Evolutionary conservation across 2,797 vertebrate genomes (phyloP), one percentile per base, ranked within the genome.

Genomic region (Microtus agrestis): DNA sequence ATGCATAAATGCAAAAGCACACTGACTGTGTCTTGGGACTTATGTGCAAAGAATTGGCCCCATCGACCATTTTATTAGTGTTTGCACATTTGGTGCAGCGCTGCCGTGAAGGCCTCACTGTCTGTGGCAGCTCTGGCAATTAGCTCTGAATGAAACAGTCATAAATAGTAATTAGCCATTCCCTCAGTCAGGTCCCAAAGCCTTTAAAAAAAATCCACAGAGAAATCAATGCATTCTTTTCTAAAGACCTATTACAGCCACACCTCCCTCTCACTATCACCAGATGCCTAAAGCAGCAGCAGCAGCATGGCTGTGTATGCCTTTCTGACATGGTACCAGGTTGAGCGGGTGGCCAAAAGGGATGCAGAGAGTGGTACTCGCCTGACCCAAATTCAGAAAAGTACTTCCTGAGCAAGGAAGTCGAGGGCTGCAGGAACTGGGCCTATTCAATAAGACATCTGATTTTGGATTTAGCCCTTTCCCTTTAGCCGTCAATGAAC

Each of bases 131-230:
- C 95, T 97, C 97, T n/a, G 31, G 97, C 94, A 97, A 97, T 98
- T 97, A 98, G 94, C 97, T 97, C 89, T 59, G 88, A 97, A 96
- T 94, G 96, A 95, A 97, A 96, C 96, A 97, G 95, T 98, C 97
- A 98, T 98, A 98, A 98, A 98, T 97, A 97, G 96, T 97, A 96
- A 97, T 97, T 97, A 97, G 97, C 94, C 95, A 96, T 97, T 96
- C 96, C 96, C 93, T 96, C 95, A 93, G 95, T 95, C 96, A 46
- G 93, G 94, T 97, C 94, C 96, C 96, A 94, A 74, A 97, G 96
- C 96, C 96, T 92, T 97, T 89, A 40, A 97, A 96, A 96, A 48
- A 96, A 96, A 96, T 97, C 97, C 78, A 12, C 90, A 87, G 96
- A 97, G 97, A 96, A 97, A 96, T 96, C 96, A 96, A 96, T 91